Base-by-base conservation (phyloP, 2,888 invertebrate genomes). In the Lasioglossum figueresi region DNA sequence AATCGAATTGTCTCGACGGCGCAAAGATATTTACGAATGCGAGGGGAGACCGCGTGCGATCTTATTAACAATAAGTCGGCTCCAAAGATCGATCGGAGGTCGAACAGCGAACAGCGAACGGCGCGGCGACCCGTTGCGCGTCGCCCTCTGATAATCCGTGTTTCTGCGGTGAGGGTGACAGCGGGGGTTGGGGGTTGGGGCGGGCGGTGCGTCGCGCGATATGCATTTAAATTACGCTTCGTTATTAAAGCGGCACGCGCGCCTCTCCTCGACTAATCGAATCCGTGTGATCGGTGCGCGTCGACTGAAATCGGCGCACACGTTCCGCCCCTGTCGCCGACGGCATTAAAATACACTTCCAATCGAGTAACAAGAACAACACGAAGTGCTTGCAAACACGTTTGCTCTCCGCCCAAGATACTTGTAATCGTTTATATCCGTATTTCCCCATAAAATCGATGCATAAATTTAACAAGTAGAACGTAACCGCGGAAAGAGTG, bases 191-290 rank as follows among this genome's bases (percentile, higher is more conserved):
- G 59, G 27, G 27, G 3, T 12, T 31, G 34, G 56, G 45, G 56
- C 10, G 37, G 37, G 40, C 23, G 63, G 40, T 56, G 45, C 71
- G 82, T 79, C 73, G 70, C 86, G 63, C 71, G 83, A 88, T 88
- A 88, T 87, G 88, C 86, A 85, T 88, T 88, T 88, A 88, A 88
- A 88, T 88, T 83, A 83, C 78, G 83, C 77, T 79, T 66, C 79
- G 86, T 84, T 84, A 88, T 88, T 87, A 85, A 86, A 86, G 82
- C 89, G 83, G 77, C 80, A 82, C 85, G 75, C 86, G 86, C 76
- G 70, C 43, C 70, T 77, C 79, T 77, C 72, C 76, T 70, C 56
- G 75, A 45, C 48, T 74, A 79, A 85, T 80, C 63, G 78, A 85
- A 86, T 79, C 73, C 80, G 80, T 76, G 45, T 63, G 79, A 79